Evolutionary conservation across 2,888 invertebrate species (phyloP), one percentile per base, ranked within the genome.

Genomic region (Atrina japonica): DNA sequence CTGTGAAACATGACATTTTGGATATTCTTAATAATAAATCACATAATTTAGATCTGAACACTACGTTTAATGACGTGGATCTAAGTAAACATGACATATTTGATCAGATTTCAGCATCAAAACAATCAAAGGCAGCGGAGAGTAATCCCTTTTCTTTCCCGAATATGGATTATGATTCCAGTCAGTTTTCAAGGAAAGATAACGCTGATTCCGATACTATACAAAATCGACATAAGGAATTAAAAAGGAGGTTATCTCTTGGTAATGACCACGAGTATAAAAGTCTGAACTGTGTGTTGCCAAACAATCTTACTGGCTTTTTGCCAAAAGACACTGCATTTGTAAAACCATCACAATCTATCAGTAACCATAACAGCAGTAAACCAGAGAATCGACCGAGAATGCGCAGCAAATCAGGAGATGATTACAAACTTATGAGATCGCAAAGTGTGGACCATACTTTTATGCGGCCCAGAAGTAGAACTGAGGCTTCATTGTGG

Each of bases 381-480:
- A 61, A 55, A 41, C 35, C 59, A 21, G 56, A 56, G 16, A 58
- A 40, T 49, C 73, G 69, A 55, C 82, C 78, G 27, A 66, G 85
- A 56, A 79, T 84, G 60, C 77, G 85, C n/a, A 86, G 85, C 70
- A 87, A 85, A 72, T 85, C 85, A 1, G 85, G 85, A 11, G 86
- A 87, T 53, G 81, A 84, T 67, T 80, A 79, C 70, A 81, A 83
- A 69, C 72, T 83, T 21, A 75, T 81, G 35, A 64, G 84, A 35
- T 84, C 85, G 30, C 80, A 81, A 61, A 83, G 78, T 68, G 83
- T 83, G 29, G 86, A 86, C 59, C 83, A 85, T 55, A 81, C 83
- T 0, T 83, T 86, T 47, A 81, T 82, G 78, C 72, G 84, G 50
- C 86, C 85, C n/a, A 82, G 82, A 16, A 83, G 82, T 73, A 77